These are phyloP conservation scores for Ecliptopera silaceata DNA, from an alignment of 2,888 invertebrate genomes.

Conservation along the genomic window DNA sequence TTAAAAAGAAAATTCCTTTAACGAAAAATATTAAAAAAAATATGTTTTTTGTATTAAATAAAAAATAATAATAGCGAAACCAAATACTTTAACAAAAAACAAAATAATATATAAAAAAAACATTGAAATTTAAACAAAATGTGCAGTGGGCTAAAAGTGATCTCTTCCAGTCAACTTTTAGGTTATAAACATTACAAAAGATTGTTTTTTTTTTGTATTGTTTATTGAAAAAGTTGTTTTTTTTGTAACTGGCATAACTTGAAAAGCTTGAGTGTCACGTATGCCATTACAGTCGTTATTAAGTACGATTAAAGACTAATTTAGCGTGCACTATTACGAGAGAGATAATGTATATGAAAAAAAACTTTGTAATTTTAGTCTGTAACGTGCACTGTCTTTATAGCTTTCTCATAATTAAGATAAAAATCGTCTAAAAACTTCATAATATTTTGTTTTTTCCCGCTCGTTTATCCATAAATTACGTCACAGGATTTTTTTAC, in stretches of 20 bases:
- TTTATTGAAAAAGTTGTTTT: background rate
- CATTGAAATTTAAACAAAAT: too few species aligned
- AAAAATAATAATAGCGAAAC: too few species aligned
- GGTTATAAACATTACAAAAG: too few species aligned
- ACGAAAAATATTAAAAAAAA: too few species aligned
- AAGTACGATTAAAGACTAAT: conserved; percentile 37
- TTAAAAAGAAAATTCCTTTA: background rate
- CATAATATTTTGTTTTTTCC: too few species aligned
- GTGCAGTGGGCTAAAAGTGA: too few species aligned
- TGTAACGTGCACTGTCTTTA: conserved; percentile 25
- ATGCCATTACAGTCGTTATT: conserved; percentile 30
- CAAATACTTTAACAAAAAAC: too few species aligned
- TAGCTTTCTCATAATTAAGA: conserved; percentile 10
- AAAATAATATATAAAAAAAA: too few species aligned
- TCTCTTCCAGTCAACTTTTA: too few species aligned
- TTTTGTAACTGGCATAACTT: conserved; percentile 11
- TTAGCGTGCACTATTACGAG: conserved; percentile 36
- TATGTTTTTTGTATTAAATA: background rate
- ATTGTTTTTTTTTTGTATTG: too few species aligned
- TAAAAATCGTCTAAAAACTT: background rate
- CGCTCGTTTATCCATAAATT: too few species aligned
- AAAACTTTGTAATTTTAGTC: conserved; percentile 26
- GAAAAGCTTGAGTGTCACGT: conserved; percentile 18
- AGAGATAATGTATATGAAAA: conserved; percentile 30
- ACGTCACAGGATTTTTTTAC: too few species aligned